Percentiles rank a stretch among this genome's conserved stretches.
phyloP scores from a whole-genome alignment of 2,797 vertebrate species.

The Megalops cyprinoides region DNA sequence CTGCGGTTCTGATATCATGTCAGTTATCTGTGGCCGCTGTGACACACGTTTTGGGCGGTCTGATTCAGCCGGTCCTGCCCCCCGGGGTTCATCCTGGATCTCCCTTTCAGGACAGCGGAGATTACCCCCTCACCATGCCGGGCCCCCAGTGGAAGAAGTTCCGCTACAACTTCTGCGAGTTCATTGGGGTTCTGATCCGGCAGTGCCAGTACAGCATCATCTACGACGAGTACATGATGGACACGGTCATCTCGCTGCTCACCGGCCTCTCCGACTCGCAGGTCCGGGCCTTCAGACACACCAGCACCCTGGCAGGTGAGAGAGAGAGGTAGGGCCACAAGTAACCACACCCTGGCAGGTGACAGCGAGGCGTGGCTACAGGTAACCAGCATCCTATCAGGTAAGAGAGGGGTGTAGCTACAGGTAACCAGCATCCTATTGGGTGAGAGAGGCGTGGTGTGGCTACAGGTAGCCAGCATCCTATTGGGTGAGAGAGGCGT shows the following conservation, averaged over 20 bases:
- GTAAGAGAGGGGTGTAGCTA: too few relatives aligned
- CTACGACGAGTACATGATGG: constrained; percentile 99
- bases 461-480: not conserved
- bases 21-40: too few relatives aligned
- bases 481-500: not conserved
- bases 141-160: constrained; percentile 99
- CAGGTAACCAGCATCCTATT: too few relatives aligned
- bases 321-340: too few relatives aligned
- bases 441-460: too few relatives aligned
- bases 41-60: too few relatives aligned
- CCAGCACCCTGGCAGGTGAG: constrained; percentile 94
- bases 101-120: constrained; percentile 98
- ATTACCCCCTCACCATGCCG: constrained; percentile 98
- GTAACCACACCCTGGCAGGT: too few relatives aligned
- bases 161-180: constrained; percentile 98
- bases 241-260: constrained; percentile 97
- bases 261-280: constrained; percentile 98
- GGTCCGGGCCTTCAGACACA: constrained; percentile 98
- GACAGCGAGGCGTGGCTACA: too few relatives aligned
- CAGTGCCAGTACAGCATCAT: constrained; percentile 99
- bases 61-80: too few relatives aligned
- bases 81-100: too few relatives aligned
- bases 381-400: too few relatives aligned
- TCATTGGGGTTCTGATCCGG: constrained; percentile 95
- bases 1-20: too few relatives aligned